Evolutionary conservation across 2,113 vertebrate genomes (phyloP).

Genomic region (Phocoena sinus): DNA sequence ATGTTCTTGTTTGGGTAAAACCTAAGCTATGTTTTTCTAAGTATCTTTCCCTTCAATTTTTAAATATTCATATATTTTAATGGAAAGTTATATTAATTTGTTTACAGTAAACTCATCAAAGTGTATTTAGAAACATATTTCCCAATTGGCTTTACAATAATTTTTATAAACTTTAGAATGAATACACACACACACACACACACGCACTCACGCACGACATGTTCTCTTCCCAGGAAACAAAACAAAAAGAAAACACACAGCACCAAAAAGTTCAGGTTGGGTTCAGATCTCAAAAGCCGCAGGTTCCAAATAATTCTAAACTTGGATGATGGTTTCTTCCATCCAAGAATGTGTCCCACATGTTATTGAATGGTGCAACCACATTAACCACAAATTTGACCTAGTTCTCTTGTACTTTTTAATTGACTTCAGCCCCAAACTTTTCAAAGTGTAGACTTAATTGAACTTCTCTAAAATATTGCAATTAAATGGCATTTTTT

Average conservation of each 20-base stretch:
- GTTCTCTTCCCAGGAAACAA: conserved; percentile 12
- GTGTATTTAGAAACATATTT: conserved; percentile 10
- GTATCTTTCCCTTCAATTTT: conserved; percentile 14
- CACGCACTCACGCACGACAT: not conserved
- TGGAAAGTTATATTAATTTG: conserved; percentile 46
- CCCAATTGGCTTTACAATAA: not conserved
- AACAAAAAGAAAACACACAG: conserved; percentile 37
- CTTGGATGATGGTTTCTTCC: conserved; percentile 33
- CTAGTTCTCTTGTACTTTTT: conserved; percentile 51
- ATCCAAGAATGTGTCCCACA: conserved; percentile 55
- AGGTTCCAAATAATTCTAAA: conserved; percentile 48
- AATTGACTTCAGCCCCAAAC: conserved; percentile 44
- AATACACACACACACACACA: not conserved
- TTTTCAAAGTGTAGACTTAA: conserved; percentile 55
- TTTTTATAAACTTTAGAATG: conserved; percentile 11
- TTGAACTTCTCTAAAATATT: conserved; percentile 52
- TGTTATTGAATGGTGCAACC: conserved; percentile 39
- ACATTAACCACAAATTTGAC: conserved; percentile 52
- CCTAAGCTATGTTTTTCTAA: conserved; percentile 29
- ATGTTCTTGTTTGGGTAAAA: conserved; percentile 54
- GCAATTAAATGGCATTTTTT: conserved; percentile 47
- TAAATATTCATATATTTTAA: conserved; percentile 28
- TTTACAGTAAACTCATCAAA: conserved; percentile 35
- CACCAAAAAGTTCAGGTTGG: conserved; percentile 51
- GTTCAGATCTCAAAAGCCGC: conserved; percentile 56